Conservation (phyloP, 1,140 invertebrate genomes). For the Antheraea pernyi region DNA sequence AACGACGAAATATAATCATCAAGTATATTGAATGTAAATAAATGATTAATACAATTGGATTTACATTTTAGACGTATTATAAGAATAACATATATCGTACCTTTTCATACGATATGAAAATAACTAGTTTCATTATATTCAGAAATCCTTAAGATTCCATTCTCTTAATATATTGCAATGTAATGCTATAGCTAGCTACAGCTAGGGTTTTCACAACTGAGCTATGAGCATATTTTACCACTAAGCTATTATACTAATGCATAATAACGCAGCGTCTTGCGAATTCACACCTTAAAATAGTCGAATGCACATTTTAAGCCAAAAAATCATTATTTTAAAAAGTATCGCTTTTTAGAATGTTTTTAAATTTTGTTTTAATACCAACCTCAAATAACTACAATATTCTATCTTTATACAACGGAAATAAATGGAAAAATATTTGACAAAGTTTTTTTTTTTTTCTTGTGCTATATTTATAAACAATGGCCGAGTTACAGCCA, state of each 20-base stretch:
- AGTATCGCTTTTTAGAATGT: slow-evolving; percentile 39
- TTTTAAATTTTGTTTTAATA: slow-evolving; percentile 58
- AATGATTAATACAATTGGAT: neutral
- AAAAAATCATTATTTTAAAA: slow-evolving; percentile 55
- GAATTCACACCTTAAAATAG: slow-evolving; percentile 39
- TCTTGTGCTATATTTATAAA: slow-evolving; percentile 48
- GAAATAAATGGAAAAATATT: slow-evolving; percentile 21
- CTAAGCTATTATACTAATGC: slow-evolving; percentile 30
- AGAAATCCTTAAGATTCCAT: slow-evolving; percentile 30
- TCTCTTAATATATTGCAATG: slow-evolving; percentile 32
- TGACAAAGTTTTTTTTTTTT: slow-evolving; percentile 22
- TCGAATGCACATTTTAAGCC: slow-evolving; percentile 56
- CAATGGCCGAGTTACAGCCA: slow-evolving; percentile 45
- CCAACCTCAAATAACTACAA: slow-evolving; percentile 45
- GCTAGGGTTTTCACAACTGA: neutral
- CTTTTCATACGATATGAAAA: slow-evolving; percentile 1
- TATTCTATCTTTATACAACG: slow-evolving; percentile 31
- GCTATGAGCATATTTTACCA: neutral
- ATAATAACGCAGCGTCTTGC: slow-evolving; percentile 26
- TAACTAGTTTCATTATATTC: neutral
- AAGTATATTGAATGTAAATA: neutral
- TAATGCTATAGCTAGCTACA: neutral
- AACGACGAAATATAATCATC: slow-evolving; percentile 2
- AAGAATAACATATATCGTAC: slow-evolving; percentile 1
- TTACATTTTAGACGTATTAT: neutral